These are phyloP conservation scores for Cephus spinipes DNA, from an alignment of 2,888 invertebrate species.

Conservation along the genomic window DNA sequence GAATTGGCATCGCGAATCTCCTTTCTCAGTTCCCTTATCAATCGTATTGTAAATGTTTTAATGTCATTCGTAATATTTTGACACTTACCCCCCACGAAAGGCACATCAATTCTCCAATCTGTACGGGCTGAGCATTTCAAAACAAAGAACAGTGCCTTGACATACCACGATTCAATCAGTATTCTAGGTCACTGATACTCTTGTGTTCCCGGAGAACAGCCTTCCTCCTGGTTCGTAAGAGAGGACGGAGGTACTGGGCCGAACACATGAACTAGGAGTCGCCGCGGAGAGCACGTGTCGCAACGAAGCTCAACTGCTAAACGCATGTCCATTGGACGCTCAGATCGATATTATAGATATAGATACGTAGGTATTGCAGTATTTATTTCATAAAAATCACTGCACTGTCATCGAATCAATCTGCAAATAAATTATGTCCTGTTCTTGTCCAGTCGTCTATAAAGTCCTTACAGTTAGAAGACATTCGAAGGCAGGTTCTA, in stretches of 20 bases:
- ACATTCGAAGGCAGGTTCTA: too few relatives aligned
- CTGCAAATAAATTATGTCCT: background rate
- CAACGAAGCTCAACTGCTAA: conserved; percentile 32
- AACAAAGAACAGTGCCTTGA: too few relatives aligned
- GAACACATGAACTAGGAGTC: conserved; percentile 14
- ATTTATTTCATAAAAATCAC: background rate
- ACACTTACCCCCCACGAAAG: conserved; percentile 22
- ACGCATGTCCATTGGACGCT: conserved; percentile 31
- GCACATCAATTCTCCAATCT: conserved; percentile 25
- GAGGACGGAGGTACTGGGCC: too few relatives aligned
- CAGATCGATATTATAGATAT: conserved; percentile 29
- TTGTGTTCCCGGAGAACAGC: too few relatives aligned
- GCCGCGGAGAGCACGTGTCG: conserved; percentile 29
- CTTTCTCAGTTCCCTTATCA: too few relatives aligned
- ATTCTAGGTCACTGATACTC: too few relatives aligned
- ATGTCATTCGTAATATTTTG: background rate
- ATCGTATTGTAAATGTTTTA: too few relatives aligned
- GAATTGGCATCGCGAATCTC: too few relatives aligned
- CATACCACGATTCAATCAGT: too few relatives aligned
- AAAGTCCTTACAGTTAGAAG: background rate
- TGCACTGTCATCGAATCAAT: background rate
- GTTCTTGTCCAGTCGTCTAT: background rate
- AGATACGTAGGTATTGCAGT: conserved; percentile 13
- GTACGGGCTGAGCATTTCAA: too few relatives aligned
- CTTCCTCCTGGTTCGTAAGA: too few relatives aligned